Evolutionary conservation across 1,140 invertebrate genomes (phyloP), one percentile per base, ranked within the genome.

Genomic region (Cepaea nemoralis): DNA sequence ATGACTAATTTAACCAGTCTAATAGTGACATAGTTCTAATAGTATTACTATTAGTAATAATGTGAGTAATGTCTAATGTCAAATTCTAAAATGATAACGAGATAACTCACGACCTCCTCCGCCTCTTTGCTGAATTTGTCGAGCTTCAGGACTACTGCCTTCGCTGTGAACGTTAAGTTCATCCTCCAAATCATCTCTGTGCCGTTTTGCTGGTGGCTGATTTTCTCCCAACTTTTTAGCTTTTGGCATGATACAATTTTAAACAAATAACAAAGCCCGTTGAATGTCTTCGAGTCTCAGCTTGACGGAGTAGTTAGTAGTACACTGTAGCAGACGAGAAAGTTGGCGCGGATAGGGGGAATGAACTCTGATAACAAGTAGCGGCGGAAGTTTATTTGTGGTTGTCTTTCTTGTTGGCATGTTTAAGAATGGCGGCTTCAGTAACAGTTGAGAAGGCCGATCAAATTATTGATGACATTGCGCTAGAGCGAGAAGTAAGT

Each of bases 391-490:
- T 66, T 10, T 8, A 5, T 8, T 35, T 16, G 69, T 40, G 24
- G 24, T 70, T 70, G 39, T 70, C 69, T 1, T 40, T 50, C 75
- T 66, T 77, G 75, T 77, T 66, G 75, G 75, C 37, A 66, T 87
- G 85, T 85, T 88, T 87, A 83, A 83, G 87, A 80, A 88, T 88
- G 88, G 86, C 87, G 78, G 73, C 85, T n/a, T 37, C 77, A 14
- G 82, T 86, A 82, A 86, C 86, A 80, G 84, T 81, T 70, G 78
- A 87, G 48, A 75, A 85, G 73, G 87, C 88, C 3, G 71, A 86
- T 27, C 77, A 85, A 77, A 85, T 89, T 50, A 82, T 89, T 35
- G 85, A 86, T 40, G 88, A 89, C 76, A 82, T 85, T 69, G 81
- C 87, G 27, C 78, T 89, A 31, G 87, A 80, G 5, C 87, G 88